A percentile compares a stretch with the other conserved stretches of the same genome.
Evolutionary conservation across 2,797 vertebrate species (phyloP).

Genomic region (Nothura maculosa): DNA sequence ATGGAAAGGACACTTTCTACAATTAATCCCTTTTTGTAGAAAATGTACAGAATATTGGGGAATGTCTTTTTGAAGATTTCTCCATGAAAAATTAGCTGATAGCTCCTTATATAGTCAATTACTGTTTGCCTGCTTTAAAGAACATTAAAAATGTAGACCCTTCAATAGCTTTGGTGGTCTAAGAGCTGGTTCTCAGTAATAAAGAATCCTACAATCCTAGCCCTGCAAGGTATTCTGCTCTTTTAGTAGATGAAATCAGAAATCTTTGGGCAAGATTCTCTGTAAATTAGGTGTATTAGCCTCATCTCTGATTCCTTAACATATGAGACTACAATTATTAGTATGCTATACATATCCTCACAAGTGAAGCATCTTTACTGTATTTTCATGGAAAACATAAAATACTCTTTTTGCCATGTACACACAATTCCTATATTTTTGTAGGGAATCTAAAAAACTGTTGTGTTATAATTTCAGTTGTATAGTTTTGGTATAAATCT

Average conservation of each 20-base stretch:
- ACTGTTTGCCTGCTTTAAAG: neutral
- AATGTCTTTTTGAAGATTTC: neutral
- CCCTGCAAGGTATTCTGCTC: neutral
- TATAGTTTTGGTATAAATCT: neutral
- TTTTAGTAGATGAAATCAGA: neutral
- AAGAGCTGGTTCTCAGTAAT: neutral
- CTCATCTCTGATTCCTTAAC: neutral
- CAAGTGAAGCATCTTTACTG: neutral
- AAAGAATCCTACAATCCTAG: neutral
- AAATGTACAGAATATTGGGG: neutral
- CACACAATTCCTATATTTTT: neutral
- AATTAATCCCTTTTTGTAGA: neutral
- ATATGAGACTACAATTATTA: neutral
- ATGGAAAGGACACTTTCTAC: neutral
- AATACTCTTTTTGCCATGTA: neutral
- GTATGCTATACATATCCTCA: neutral
- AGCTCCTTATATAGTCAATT: neutral
- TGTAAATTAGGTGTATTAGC: neutral
- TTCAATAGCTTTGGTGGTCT: neutral
- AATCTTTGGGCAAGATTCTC: neutral
- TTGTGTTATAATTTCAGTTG: neutral
- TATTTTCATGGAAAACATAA: neutral
- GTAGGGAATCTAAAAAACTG: neutral
- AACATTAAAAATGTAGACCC: neutral
- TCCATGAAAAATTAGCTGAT: neutral